Base-by-base conservation (phyloP, 2,888 invertebrate genomes). In the Vesta saturnalis region DNA sequence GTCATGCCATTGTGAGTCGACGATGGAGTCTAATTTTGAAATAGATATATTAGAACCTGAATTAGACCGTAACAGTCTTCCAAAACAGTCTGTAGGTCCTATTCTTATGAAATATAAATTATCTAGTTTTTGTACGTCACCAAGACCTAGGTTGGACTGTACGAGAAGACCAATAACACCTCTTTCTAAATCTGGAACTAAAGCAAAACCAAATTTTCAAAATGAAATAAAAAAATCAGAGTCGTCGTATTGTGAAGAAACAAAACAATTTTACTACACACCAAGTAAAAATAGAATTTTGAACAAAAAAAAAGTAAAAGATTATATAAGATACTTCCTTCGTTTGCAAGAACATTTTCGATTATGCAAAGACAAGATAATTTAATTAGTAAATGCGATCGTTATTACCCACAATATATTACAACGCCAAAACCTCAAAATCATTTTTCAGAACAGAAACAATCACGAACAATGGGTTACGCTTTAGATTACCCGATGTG, bases 31-130 rank as follows among this genome's bases (percentile, higher is more conserved):
- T 14, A 72, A 74, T 18, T 70, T 72, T 18, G 77, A 77, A 65
- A 54, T 74, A n/a, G 76, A 77, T 63, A 59, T 75, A 30, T 65
- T 77, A 58, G 77, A 76, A 67, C 57, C 65, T 3, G 76, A 77
- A 70, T 60, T 77, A 4, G 76, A 77, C 47, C 22, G 30, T 1
- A 63, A 56, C 5, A 72, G 74, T 47, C n/a, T 35, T 12, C 6
- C 70, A 14, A 57, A 23, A 14, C 30, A 55, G n/a, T 10, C 12
- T 8, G 19, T 16, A 1, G 1, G 10, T 15, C 14, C 1, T 49
- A 15, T 19, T 6, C 12, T 49, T 49, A 6, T 16, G 18, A 16
- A n/a, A 2, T 19, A 49, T 19, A 18, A 10, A 49, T 18, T 49
- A 19, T 19, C 49, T n/a, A n/a, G n/a, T n/a, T n/a, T n/a, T n/a